These are phyloP conservation scores for Machaerirhynchus nigripectus DNA, from an alignment of 2,113 vertebrate genomes.

Conservation along the genomic window DNA sequence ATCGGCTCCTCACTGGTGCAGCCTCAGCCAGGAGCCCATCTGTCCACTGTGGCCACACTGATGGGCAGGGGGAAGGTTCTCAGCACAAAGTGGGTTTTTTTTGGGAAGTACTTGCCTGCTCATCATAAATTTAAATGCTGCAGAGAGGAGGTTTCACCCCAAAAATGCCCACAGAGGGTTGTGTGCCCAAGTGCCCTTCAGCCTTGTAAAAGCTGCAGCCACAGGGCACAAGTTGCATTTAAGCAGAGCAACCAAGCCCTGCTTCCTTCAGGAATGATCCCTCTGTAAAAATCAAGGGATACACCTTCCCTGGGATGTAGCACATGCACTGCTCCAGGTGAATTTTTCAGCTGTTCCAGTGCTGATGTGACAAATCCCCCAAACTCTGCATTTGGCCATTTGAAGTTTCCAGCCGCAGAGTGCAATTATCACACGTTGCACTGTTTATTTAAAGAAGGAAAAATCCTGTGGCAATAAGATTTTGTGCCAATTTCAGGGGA, in stretches of 20 bases:
- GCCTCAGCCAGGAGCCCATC: background rate
- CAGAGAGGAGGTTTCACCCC: background rate
- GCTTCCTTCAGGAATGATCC: background rate
- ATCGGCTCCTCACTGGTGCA: too few species aligned
- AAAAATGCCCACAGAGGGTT: background rate
- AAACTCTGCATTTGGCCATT: background rate
- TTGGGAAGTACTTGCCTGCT: background rate
- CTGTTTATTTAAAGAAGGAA: background rate
- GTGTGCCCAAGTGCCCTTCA: background rate
- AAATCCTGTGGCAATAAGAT: background rate
- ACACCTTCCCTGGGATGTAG: background rate
- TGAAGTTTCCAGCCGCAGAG: background rate
- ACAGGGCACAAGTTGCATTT: rapidly evolving
- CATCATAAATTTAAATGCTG: background rate
- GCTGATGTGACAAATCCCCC: background rate
- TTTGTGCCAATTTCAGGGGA: background rate
- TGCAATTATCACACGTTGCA: rapidly evolving
- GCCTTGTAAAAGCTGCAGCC: background rate
- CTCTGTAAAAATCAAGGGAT: background rate
- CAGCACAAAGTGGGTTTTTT: background rate
- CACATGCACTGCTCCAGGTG: rapidly evolving
- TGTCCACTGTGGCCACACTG: rapidly evolving
- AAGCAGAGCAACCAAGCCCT: rapidly evolving
- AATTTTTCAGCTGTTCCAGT: background rate
- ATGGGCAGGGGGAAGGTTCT: background rate